Evolutionary conservation across 2,888 invertebrate genomes (phyloP).

Genomic region (Azorinus chamasolen): DNA sequence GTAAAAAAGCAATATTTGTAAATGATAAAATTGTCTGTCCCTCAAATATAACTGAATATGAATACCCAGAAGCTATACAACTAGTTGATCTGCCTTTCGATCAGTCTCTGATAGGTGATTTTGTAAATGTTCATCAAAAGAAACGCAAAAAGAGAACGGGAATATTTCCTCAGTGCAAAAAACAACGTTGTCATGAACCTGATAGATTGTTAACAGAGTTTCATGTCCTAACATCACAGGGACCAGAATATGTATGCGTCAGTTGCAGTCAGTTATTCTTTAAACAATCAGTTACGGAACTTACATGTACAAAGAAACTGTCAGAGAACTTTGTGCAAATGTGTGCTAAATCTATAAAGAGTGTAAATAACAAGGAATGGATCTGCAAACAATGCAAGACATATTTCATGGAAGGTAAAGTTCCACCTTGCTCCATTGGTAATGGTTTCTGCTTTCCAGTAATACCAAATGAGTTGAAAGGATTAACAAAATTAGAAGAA

Average conservation of each 20-base stretch:
- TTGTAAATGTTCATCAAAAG: background rate
- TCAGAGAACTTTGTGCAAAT: no score
- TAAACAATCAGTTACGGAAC: conserved; percentile 19
- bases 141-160: background rate
- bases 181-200: no score
- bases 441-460: conserved; percentile 45
- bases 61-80: no score
- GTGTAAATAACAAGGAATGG: conserved; percentile 27
- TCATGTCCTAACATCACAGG: no score
- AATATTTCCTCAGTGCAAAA: background rate
- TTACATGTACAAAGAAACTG: no score
- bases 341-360: no score
- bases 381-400: conserved; percentile 28
- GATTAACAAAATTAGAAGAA: conserved; percentile 77
- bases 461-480: conserved; percentile 20
- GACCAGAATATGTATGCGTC: conserved; percentile 27
- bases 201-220: no score
- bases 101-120: background rate
- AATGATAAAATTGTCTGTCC: no score
- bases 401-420: conserved; percentile 22
- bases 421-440: conserved; percentile 40
- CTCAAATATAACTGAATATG: no score
- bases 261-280: conserved; percentile 28
- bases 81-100: conserved; percentile 10
- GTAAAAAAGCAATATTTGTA: no score